A percentile compares a stretch with the other conserved stretches of the same genome.
Conservation (phyloP, 2,113 vertebrate genomes). For the Paratilapia polleni region DNA sequence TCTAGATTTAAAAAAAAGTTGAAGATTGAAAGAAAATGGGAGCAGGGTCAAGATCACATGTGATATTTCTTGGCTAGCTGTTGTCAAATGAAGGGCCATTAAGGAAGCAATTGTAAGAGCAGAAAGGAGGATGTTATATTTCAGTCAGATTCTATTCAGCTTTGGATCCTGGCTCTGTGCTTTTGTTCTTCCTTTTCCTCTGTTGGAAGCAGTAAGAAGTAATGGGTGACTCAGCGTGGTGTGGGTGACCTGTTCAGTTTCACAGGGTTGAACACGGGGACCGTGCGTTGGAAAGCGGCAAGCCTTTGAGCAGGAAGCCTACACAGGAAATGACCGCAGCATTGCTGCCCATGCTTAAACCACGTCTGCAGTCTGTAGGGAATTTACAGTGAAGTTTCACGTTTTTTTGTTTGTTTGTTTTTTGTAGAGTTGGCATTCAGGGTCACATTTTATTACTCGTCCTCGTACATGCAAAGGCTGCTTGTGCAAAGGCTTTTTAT, state of each 20-base stretch:
- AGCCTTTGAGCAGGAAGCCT: conserved; percentile 72
- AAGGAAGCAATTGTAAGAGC: conserved; percentile 60
- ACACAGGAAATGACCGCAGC: conserved; percentile 71
- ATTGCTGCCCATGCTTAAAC: conserved; percentile 68
- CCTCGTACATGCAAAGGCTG: neutral
- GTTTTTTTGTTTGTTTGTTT: conserved; percentile 50
- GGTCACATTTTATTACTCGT: conserved; percentile 23
- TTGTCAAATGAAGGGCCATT: conserved; percentile 37
- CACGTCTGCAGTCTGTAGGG: conserved; percentile 50
- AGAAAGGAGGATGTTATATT: conserved; percentile 63
- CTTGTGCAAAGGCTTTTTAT: neutral
- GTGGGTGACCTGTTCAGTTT: conserved; percentile 71
- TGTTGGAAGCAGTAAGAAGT: conserved; percentile 27
- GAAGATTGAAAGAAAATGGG: neutral
- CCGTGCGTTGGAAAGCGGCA: conserved; percentile 56
- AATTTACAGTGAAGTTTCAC: conserved; percentile 48
- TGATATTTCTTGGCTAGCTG: conserved; percentile 48
- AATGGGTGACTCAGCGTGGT: conserved; percentile 60
- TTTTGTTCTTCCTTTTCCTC: conserved; percentile 55
- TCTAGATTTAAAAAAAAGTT: neutral
- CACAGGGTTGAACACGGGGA: conserved; percentile 56
- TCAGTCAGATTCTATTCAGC: conserved; percentile 43
- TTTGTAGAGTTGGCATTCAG: conserved; percentile 13
- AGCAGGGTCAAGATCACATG: neutral
- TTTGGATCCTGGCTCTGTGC: conserved; percentile 50